These are phyloP conservation scores for Drosophila lowei DNA, from an alignment of 1,140 invertebrate genomes.

Conservation along the genomic window DNA sequence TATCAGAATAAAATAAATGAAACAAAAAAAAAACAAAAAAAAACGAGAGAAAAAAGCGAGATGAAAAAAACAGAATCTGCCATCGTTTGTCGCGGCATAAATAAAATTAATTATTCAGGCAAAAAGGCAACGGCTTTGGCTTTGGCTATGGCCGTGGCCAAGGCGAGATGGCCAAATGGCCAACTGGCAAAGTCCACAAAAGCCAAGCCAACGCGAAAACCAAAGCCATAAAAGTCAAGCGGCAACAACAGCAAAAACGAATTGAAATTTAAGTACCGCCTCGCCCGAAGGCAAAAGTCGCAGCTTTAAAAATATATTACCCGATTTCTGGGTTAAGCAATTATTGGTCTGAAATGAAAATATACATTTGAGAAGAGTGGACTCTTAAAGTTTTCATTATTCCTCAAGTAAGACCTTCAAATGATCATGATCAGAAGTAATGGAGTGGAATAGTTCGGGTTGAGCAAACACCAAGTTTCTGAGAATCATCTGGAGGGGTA, in stretches of 20 bases:
- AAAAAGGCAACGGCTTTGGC: slow-evolving; percentile 32
- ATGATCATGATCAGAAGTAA: too few relatives aligned
- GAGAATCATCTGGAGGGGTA: too few relatives aligned
- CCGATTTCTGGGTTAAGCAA: slow-evolving; percentile 17
- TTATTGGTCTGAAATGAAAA: slow-evolving; percentile 1
- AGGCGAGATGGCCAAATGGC: slow-evolving; percentile 28
- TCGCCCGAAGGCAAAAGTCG: slow-evolving; percentile 36
- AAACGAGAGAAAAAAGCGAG: slow-evolving; percentile 13
- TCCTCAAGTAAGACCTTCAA: too few relatives aligned
- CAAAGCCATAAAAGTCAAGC: slow-evolving; percentile 43
- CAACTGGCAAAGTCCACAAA: slow-evolving; percentile 38
- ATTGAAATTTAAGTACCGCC: slow-evolving; percentile 43
- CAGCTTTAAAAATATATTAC: slow-evolving; percentile 15
- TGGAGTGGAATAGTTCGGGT: too few relatives aligned
- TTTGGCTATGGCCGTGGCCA: slow-evolving; percentile 10
- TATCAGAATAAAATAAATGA: slow-evolving; percentile 16
- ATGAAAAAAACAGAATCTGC: slow-evolving; percentile 2
- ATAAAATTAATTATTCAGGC: slow-evolving; percentile 69
- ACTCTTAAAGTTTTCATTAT: too few relatives aligned
- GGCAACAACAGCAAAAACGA: slow-evolving; percentile 34
- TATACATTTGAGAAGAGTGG: too few relatives aligned
- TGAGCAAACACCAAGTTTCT: too few relatives aligned
- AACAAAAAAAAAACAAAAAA: not conserved
- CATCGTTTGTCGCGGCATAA: slow-evolving; percentile 62
- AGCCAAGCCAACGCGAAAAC: slow-evolving; percentile 11